Conservation (phyloP, 2,888 invertebrate genomes). For the Polymixis flavicincta region DNA sequence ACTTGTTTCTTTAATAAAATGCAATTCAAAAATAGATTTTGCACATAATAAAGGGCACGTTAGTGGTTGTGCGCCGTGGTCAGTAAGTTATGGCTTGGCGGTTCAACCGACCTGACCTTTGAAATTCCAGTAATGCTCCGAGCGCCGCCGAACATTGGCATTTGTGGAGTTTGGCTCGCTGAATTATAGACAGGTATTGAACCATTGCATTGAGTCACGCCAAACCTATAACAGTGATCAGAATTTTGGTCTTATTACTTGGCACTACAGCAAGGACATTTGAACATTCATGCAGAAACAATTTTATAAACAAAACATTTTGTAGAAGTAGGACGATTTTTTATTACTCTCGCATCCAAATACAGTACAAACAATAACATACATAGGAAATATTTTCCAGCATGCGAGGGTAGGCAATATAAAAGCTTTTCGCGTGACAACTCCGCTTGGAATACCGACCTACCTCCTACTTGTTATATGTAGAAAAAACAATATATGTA, state of each 20-base stretch:
- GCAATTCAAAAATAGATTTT: slow-evolving; percentile 46
- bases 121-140: slow-evolving; percentile 79
- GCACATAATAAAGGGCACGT: slow-evolving; percentile 55
- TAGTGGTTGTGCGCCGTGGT: slow-evolving; percentile 64
- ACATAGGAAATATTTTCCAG: slow-evolving; percentile 44
- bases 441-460: slow-evolving; percentile 49
- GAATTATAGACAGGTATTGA: slow-evolving; percentile 67
- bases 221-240: slow-evolving; percentile 54
- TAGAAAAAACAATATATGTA: slow-evolving; percentile 45
- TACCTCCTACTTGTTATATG: slow-evolving; percentile 25
- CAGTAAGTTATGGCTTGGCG: slow-evolving; percentile 70
- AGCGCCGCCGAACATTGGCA: slow-evolving; percentile 74
- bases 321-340: slow-evolving; percentile 9
- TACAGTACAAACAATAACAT: slow-evolving; percentile 39
- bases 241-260: slow-evolving; percentile 52
- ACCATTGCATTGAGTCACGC: slow-evolving; percentile 63
- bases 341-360: slow-evolving; percentile 27
- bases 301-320: background rate
- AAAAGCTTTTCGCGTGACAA: slow-evolving; percentile 56
- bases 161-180: slow-evolving; percentile 68
- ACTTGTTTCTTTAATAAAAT: slow-evolving; percentile 19
- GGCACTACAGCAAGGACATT: slow-evolving; percentile 38
- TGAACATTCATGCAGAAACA: background rate
- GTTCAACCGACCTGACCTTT: slow-evolving; percentile 77
- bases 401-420: slow-evolving; percentile 53